Evolutionary conservation across 2,888 invertebrate genomes (phyloP), one percentile per base, ranked within the genome.

Genomic region (Eupithecia inturbata): DNA sequence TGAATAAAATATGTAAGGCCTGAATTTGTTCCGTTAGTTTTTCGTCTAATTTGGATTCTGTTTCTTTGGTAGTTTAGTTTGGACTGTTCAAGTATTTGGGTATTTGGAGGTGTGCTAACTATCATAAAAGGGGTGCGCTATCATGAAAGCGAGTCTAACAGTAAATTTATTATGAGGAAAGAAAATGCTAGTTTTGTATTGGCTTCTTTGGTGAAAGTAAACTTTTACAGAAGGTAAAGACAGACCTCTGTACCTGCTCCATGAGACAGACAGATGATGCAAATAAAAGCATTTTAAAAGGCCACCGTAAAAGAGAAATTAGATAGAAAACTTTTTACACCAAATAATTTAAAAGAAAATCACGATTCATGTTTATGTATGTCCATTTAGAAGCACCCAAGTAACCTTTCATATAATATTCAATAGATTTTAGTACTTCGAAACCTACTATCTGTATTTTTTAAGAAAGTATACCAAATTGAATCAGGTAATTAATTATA

Each of bases 361-460:
- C 71, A 75, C 75, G 74, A 75, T 39, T 68, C 78, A 79, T 82
- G 80, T 84, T 84, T 83, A 81, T 83, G 84, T 81, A 82, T 82
- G 79, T 76, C 81, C 79, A 77, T 81, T 82, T 80, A 76, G 77
- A 63, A 78, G 76, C 74, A 71, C 66, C 68, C 33, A 68, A 74
- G 64, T 69, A 53, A 41, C 67, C 62, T 63, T 26, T 36, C 67
- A 73, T 74, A 70, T 68, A 64, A 39, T 74, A 74, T 74, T 74
- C 70, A 74, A 63, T 71, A 74, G 70, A 63, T 74, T 74, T 74
- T 28, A 80, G 36, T 36, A 36, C 36, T n/a, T n/a, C n/a, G n/a
- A n/a, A n/a, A n/a, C n/a, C n/a, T n/a, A n/a, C n/a, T 14, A 39
- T 4, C 36, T 36, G 14, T 39, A 39, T 39, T 39, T 41, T 41